A percentile compares a stretch with the other conserved stretches of the same genome.
Conservation (phyloP, 2,888 invertebrate genomes). For the Tipula helvola region DNA sequence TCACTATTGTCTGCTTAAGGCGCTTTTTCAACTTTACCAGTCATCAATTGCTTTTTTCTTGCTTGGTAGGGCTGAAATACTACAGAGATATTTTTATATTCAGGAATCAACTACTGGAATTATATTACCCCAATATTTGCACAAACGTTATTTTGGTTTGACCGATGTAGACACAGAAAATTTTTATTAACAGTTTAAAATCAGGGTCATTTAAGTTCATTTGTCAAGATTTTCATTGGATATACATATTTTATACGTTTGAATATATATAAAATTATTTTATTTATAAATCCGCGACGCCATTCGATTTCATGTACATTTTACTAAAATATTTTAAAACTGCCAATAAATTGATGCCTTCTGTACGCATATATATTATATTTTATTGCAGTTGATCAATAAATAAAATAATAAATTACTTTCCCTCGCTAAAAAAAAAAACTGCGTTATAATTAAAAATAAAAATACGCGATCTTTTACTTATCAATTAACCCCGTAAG, state of each 20-base stretch:
- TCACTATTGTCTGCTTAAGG: no score
- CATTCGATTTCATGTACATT: neutral
- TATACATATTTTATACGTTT: neutral
- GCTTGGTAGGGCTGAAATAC: no score
- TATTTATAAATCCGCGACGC: neutral
- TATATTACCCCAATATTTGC: no score
- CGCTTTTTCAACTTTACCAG: no score
- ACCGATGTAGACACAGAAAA: no score
- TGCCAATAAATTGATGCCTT: neutral
- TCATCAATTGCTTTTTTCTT: no score
- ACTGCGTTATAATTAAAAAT: neutral
- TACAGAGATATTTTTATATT: no score
- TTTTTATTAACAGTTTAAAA: no score
- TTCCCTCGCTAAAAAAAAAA: neutral
- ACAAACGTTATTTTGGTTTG: no score
- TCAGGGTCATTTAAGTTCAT: no score
- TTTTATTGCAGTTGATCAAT: neutral
- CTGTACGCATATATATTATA: neutral
- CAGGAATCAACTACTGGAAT: no score
- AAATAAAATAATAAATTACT: neutral
- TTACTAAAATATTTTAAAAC: neutral
- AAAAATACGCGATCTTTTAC: neutral
- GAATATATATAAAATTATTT: neutral
- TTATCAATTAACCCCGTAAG: neutral
- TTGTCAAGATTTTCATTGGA: neutral